These are phyloP conservation scores for Exaiptasia diaphana DNA, from an alignment of 64 coral and sea anemone genomes.

Conservation along the genomic window DNA sequence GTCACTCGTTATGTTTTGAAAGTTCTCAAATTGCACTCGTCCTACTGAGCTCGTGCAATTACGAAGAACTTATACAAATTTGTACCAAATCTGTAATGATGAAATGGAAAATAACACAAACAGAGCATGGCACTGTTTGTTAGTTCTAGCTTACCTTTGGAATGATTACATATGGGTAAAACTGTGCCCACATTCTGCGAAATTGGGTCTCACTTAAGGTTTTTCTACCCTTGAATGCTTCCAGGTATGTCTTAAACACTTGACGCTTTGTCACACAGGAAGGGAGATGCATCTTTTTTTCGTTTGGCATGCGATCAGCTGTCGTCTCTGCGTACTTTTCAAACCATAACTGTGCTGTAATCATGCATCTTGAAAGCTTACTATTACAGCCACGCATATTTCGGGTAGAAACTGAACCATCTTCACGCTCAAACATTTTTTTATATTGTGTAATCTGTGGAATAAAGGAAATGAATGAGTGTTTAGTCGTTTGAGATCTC, in stretches of 20 bases:
- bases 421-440: not conserved
- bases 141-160: constrained; percentile 25
- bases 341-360: constrained; percentile 23
- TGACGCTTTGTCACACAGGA: not conserved
- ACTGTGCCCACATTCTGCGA: not conserved
- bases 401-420: not conserved
- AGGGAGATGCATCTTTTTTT: not conserved
- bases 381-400: not conserved
- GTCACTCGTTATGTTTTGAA: no score
- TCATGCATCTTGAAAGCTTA: not conserved
- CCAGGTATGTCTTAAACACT: constrained; percentile 17
- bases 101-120: no score
- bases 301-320: constrained; percentile 1
- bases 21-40: no score
- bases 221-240: not conserved
- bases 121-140: no score
- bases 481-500: no score
- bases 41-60: no score
- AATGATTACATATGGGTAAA: not conserved
- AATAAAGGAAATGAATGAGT: no score
- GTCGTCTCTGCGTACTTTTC: not conserved
- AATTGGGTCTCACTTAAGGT: not conserved
- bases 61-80: no score
- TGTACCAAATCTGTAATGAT: no score
- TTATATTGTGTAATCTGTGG: not conserved